phyloP scores from a whole-genome alignment of 2,113 vertebrate species.

The Callopanchax toddi region DNA sequence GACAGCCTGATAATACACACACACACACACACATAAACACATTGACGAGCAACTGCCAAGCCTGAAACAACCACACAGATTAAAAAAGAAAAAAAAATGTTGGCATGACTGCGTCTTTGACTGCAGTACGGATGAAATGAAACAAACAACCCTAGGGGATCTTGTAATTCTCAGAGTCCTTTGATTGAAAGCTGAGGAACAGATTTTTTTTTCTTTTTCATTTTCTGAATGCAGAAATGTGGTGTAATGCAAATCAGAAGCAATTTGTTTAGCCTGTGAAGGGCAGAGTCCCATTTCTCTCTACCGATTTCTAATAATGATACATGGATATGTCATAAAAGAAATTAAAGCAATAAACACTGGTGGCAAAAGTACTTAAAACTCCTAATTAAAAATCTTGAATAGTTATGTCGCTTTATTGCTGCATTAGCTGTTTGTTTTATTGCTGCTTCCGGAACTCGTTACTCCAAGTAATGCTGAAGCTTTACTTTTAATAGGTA shows the following conservation, averaged over 20 bases:
- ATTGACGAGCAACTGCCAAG: constrained; percentile 43
- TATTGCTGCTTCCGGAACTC: constrained; percentile 17
- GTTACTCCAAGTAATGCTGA: constrained; percentile 10
- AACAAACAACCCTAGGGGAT: constrained; percentile 62
- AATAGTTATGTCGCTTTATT: constrained; percentile 21
- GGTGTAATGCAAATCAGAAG: constrained; percentile 36
- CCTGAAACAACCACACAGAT: constrained; percentile 11
- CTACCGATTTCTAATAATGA: constrained; percentile 26
- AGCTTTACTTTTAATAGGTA: neutral
- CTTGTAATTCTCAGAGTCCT: constrained; percentile 41
- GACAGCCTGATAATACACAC: constrained; percentile 39
- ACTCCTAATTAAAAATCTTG: constrained; percentile 56
- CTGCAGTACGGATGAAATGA: constrained; percentile 59
- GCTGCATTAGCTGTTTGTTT: constrained; percentile 16
- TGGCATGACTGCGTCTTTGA: constrained; percentile 53
- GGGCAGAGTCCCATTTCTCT: constrained; percentile 12
- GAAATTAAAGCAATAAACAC: constrained; percentile 47
- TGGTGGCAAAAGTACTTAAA: constrained; percentile 18
- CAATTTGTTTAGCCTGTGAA: constrained; percentile 11
- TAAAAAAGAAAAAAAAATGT: neutral
- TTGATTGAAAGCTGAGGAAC: constrained; percentile 43
- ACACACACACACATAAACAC: constrained; percentile 22
- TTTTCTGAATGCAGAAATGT: constrained; percentile 19
- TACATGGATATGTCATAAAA: constrained; percentile 10
- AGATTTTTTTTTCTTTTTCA: constrained; percentile 36